phyloP scores from a whole-genome alignment of 2,888 invertebrate species.

The Leucophora obtusa region DNA sequence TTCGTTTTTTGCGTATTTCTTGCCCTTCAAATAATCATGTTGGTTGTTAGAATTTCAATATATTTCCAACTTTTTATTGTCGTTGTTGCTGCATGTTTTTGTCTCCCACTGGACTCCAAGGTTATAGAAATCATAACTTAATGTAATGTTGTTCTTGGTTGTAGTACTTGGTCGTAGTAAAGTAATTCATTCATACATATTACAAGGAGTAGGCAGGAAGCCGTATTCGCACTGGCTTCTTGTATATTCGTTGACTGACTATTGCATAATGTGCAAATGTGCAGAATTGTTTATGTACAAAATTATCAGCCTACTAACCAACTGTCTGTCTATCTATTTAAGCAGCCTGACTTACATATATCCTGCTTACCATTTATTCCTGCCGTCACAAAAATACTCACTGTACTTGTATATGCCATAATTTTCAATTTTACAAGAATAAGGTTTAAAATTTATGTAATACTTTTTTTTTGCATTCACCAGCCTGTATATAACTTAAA shows the following conservation, averaged over 20 bases:
- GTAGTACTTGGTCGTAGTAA: not conserved
- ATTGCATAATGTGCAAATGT: constrained; percentile 20
- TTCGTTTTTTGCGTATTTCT: not conserved
- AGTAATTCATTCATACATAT: constrained; percentile 10
- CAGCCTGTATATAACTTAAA: not conserved
- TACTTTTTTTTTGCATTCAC: not conserved
- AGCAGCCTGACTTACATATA: not conserved
- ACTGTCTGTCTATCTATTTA: constrained; percentile 14
- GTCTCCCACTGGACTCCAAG: constrained; percentile 59
- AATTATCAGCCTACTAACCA: constrained; percentile 26
- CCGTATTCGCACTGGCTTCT: constrained; percentile 51
- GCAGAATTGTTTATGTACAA: constrained; percentile 21
- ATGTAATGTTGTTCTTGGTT: not conserved
- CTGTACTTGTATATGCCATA: not conserved
- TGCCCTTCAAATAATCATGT: not conserved
- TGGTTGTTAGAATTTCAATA: not conserved
- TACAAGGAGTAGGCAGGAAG: constrained; percentile 23
- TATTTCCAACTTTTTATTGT: not conserved
- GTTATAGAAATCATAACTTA: constrained; percentile 62
- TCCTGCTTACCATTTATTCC: not conserved
- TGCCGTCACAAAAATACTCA: constrained; percentile 2
- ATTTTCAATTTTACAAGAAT: constrained; percentile 10
- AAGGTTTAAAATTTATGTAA: not conserved
- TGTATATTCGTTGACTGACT: constrained; percentile 33
- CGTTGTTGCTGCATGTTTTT: not conserved